phyloP scores from a whole-genome alignment of 2,113 vertebrate species.

The Zapornia atra region DNA sequence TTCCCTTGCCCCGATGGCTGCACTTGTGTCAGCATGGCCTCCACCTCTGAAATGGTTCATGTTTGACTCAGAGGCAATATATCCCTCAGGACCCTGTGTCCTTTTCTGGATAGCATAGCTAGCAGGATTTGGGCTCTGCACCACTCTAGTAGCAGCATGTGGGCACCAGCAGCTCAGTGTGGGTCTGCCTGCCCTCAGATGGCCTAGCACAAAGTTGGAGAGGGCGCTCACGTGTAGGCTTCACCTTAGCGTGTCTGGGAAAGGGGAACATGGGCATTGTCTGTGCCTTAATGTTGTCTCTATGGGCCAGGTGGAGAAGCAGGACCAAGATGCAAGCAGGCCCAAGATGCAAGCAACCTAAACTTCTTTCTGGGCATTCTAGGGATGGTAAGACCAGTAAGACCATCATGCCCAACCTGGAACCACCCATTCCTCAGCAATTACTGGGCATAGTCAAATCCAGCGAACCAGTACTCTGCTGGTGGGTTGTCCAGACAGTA shows the following conservation, averaged over 20 bases:
- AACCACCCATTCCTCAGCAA: neutral
- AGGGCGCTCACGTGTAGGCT: neutral
- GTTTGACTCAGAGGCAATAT: neutral
- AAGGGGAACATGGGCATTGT: neutral
- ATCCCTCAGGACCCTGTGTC: neutral
- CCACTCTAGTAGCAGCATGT: neutral
- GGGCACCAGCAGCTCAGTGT: neutral
- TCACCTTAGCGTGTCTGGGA: neutral
- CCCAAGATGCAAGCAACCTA: neutral
- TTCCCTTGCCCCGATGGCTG: neutral
- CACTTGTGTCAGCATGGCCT: neutral
- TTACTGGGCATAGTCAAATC: neutral
- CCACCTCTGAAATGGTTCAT: neutral
- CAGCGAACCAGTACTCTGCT: neutral
- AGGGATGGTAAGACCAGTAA: neutral
- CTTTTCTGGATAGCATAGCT: neutral
- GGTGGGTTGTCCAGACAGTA: neutral
- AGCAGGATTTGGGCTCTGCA: neutral
- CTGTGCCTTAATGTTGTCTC: neutral
- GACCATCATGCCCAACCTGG: neutral
- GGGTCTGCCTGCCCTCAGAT: neutral
- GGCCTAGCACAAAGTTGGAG: neutral
- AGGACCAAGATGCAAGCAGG: neutral
- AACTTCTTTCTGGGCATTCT: neutral
- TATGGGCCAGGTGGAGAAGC: neutral